A percentile compares a stretch with the other conserved stretches of the same genome.
These are phyloP conservation scores for Platichthys flesus DNA, from an alignment of 2,113 vertebrate genomes.

Conservation along the genomic window DNA sequence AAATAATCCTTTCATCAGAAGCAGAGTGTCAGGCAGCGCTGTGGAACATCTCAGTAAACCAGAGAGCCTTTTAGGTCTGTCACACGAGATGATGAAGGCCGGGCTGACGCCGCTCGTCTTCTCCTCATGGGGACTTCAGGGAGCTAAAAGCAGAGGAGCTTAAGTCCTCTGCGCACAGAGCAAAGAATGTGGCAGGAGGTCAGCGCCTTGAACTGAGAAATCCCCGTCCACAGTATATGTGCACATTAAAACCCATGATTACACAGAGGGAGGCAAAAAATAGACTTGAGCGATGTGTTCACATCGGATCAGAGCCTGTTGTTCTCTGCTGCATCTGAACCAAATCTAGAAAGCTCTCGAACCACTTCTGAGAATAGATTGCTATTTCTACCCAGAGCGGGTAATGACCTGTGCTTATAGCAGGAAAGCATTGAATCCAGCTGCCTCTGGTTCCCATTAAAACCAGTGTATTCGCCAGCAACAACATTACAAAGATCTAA, in stretches of 20 bases:
- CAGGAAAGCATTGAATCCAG: slow-evolving; percentile 9
- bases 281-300: slow-evolving; percentile 15
- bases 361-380: slow-evolving; percentile 46
- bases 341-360: slow-evolving; percentile 8
- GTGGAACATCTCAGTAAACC: not conserved
- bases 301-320: not conserved
- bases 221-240: slow-evolving; percentile 42
- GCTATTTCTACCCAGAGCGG: slow-evolving; percentile 41
- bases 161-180: slow-evolving; percentile 26
- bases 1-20: too few relatives aligned
- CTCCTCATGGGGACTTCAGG: slow-evolving; percentile 37
- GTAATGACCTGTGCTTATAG: slow-evolving; percentile 2
- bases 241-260: slow-evolving; percentile 58
- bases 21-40: too few relatives aligned
- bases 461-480: not conserved
- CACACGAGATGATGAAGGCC: slow-evolving; percentile 10
- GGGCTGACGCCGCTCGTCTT: slow-evolving; percentile 23
- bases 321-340: slow-evolving; percentile 7
- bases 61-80: slow-evolving; percentile 2
- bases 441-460: slow-evolving; percentile 12
- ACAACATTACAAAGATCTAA: not conserved
- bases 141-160: slow-evolving; percentile 61
- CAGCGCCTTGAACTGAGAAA: slow-evolving; percentile 48
- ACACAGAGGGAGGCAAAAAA: slow-evolving; percentile 44
- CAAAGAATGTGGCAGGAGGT: slow-evolving; percentile 54